Conservation (phyloP, 2,888 invertebrate species). For the Lucinisca nassula region DNA sequence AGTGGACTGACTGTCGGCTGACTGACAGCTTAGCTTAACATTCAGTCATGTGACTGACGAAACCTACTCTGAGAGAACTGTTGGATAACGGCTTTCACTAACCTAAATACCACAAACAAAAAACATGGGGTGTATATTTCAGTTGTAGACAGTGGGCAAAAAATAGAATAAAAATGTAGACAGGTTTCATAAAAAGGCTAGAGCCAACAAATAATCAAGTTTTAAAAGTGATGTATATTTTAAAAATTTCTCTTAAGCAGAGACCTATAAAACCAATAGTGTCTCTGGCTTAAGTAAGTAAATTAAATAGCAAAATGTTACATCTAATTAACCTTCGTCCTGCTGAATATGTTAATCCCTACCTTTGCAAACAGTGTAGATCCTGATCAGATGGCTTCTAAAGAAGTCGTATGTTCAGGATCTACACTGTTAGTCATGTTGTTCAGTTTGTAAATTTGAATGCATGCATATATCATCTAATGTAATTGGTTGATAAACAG, state of each 20-base stretch:
- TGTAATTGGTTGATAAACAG: too few relatives aligned
- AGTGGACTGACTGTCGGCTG: not conserved
- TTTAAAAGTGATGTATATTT: not conserved
- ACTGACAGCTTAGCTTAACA: not conserved
- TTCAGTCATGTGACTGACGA: not conserved
- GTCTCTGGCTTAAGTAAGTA: too few relatives aligned
- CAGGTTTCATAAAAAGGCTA: not conserved
- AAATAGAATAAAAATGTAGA: not conserved
- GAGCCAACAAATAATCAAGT: not conserved
- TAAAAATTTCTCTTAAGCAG: not conserved
- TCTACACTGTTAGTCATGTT: too few relatives aligned
- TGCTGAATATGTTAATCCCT: too few relatives aligned
- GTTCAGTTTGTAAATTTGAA: too few relatives aligned
- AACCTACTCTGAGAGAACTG: slow-evolving; percentile 1
- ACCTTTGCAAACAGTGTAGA: too few relatives aligned
- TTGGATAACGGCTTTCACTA: not conserved
- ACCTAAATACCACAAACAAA: not conserved
- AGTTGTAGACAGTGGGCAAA: not conserved
- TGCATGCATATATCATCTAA: too few relatives aligned
- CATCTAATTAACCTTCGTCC: too few relatives aligned
- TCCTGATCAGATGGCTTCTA: too few relatives aligned
- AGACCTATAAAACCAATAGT: not conserved
- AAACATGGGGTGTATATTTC: not conserved
- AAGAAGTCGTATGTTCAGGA: too few relatives aligned
- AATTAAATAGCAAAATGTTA: too few relatives aligned